These are phyloP conservation scores for Pristionchus entomophagus DNA, from an alignment of 2,888 invertebrate species.

Conservation along the genomic window DNA sequence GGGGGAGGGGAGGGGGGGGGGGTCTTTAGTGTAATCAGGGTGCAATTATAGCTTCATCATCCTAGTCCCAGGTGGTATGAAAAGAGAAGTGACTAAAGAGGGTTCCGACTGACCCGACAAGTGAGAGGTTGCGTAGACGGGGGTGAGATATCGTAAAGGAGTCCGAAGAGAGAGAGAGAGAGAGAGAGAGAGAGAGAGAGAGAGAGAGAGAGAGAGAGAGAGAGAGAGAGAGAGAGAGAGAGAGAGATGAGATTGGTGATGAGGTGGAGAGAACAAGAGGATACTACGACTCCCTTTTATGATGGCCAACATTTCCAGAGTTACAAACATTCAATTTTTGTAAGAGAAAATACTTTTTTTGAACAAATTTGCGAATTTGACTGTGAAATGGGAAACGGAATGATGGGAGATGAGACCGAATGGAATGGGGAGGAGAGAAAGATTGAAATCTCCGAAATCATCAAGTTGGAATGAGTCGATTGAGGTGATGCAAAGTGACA, in stretches of 20 bases:
- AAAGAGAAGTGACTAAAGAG: neutral
- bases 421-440: neutral
- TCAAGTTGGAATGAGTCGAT: conserved; percentile 24
- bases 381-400: no score
- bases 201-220: no score
- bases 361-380: no score
- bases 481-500: conserved; percentile 41
- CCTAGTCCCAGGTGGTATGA: conserved; percentile 30
- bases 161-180: neutral
- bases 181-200: no score
- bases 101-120: neutral
- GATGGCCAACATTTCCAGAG: no score
- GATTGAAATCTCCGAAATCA: conserved; percentile 19
- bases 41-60: conserved; percentile 35
- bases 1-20: no score
- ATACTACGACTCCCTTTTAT: no score
- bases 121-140: neutral
- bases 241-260: neutral
- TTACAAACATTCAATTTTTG: no score
- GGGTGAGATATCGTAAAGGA: conserved; percentile 27
- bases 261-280: neutral
- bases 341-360: no score
- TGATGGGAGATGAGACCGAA: neutral
- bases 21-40: conserved; percentile 29
- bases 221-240: no score